Conservation (phyloP, 2,113 vertebrate species). For the Craseonycteris thonglongyai region DNA sequence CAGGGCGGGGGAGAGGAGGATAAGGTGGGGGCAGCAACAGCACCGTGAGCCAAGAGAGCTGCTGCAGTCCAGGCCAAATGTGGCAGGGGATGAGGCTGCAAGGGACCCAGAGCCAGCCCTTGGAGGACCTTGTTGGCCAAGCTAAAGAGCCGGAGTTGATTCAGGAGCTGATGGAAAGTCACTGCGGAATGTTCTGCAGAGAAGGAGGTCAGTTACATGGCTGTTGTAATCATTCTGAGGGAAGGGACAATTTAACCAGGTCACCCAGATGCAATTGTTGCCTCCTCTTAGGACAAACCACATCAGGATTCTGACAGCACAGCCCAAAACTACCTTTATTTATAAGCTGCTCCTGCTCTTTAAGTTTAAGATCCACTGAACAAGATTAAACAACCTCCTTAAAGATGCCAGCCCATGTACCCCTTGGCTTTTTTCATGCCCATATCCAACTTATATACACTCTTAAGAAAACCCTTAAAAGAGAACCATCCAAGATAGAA, state of each 20-base stretch:
- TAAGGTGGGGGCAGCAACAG: not conserved
- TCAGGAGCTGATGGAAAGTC: not conserved
- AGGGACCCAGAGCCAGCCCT: not conserved
- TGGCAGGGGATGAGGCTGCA: not conserved
- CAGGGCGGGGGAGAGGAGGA: fast-evolving
- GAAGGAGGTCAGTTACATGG: not conserved
- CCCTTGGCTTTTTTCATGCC: not conserved
- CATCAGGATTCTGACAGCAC: not conserved
- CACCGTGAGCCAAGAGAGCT: not conserved
- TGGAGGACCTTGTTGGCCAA: not conserved
- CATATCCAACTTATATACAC: not conserved
- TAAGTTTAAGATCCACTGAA: slow-evolving; percentile 3
- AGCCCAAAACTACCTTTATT: not conserved
- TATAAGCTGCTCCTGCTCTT: slow-evolving; percentile 18
- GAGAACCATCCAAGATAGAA: not conserved
- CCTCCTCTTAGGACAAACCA: not conserved
- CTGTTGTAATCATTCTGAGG: not conserved
- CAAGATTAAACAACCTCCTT: not conserved
- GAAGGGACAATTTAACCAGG: not conserved
- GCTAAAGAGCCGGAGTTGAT: not conserved
- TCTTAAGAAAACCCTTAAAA: not conserved
- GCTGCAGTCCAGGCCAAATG: not conserved
- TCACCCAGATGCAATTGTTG: not conserved
- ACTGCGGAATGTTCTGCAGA: not conserved
- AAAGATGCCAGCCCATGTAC: not conserved